These are phyloP conservation scores for Indicator maculatus DNA, from an alignment of 2,113 vertebrate species.

Conservation along the genomic window DNA sequence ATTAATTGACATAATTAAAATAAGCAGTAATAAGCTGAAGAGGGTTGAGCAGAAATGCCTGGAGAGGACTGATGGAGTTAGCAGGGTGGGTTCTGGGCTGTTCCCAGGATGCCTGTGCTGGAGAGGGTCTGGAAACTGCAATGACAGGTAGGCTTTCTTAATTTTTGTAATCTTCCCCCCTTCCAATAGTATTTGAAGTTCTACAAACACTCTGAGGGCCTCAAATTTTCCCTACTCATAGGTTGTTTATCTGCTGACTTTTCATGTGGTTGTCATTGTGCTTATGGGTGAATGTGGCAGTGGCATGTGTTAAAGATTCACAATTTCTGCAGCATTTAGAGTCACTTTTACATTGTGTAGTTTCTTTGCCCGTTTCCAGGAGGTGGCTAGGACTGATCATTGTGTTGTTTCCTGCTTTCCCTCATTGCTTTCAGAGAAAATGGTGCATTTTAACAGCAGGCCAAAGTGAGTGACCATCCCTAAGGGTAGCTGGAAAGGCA, in stretches of 20 bases:
- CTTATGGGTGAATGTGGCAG: accelerated
- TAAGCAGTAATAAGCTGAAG: neutral
- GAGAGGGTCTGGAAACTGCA: neutral
- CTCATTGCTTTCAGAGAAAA: neutral
- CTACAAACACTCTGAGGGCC: neutral
- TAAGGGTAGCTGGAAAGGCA: neutral
- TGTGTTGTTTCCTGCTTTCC: neutral
- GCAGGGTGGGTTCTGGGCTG: neutral
- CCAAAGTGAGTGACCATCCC: neutral
- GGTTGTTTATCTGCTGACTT: neutral
- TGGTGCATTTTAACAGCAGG: neutral
- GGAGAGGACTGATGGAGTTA: neutral
- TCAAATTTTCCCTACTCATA: neutral
- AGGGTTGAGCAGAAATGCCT: neutral
- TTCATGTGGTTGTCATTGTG: accelerated
- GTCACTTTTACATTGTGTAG: accelerated
- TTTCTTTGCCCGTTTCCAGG: neutral
- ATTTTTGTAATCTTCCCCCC: too few relatives aligned
- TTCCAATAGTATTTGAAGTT: neutral
- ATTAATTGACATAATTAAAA: neutral
- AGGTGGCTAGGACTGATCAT: neutral
- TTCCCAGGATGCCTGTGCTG: neutral
- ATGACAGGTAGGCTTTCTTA: neutral
- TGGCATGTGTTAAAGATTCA: accelerated
- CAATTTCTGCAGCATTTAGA: neutral